These are phyloP conservation scores for Bufo bufo DNA, from an alignment of 2,113 vertebrate species.

Conservation along the genomic window DNA sequence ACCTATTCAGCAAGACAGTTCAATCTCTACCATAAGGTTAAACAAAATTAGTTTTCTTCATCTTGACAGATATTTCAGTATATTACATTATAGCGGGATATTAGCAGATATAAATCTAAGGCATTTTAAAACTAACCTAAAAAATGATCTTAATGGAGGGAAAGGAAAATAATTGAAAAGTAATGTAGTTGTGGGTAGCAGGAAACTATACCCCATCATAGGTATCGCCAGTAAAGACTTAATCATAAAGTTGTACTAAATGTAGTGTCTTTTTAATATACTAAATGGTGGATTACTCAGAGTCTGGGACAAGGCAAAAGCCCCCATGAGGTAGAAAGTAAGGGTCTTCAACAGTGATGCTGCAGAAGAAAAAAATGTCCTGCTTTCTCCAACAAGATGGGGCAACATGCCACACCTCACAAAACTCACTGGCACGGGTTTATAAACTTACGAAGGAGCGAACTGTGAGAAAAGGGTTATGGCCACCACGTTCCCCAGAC, in stretches of 20 bases:
- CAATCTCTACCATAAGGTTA: constrained; percentile 6
- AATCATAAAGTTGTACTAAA: background rate
- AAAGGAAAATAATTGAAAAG: background rate
- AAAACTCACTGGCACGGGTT: too few species aligned
- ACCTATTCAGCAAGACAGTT: background rate
- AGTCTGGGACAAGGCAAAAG: too few species aligned
- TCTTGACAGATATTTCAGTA: background rate
- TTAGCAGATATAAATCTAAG: background rate
- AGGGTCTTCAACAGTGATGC: too few species aligned
- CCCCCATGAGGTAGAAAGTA: too few species aligned
- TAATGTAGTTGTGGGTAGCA: background rate
- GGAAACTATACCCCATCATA: background rate
- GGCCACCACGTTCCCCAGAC: too few species aligned
- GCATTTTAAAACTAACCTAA: background rate
- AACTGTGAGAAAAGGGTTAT: too few species aligned
- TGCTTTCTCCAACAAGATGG: too few species aligned
- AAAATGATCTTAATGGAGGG: background rate
- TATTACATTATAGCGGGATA: background rate
- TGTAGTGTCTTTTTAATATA: background rate
- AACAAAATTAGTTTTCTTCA: constrained; percentile 25
- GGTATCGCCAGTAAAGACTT: background rate
- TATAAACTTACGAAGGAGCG: too few species aligned
- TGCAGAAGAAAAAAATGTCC: too few species aligned
- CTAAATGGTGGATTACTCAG: too few species aligned
- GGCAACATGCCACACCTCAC: too few species aligned